Conservation (phyloP, 1,140 invertebrate species). For the Zaprionus ornatus region DNA sequence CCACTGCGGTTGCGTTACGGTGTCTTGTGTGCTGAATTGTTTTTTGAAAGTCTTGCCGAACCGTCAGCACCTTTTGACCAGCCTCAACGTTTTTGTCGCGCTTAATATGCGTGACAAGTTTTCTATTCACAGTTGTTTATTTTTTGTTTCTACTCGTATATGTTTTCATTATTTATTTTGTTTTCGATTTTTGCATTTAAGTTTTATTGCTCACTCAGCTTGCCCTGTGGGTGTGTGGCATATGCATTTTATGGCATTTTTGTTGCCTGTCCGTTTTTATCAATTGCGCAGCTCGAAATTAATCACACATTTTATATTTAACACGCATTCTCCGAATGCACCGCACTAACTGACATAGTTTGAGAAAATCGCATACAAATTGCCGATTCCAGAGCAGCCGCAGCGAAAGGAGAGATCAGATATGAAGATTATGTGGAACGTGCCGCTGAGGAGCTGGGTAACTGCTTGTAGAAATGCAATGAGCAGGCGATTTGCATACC, state of each 20-base stretch:
- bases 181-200: constrained; percentile 39
- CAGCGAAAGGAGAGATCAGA: constrained; percentile 48
- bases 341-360: constrained; percentile 61
- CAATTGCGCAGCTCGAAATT: constrained; percentile 53
- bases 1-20: constrained; percentile 33
- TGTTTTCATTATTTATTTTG: constrained; percentile 42
- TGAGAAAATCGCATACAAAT: constrained; percentile 63
- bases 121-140: constrained; percentile 48
- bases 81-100: constrained; percentile 40
- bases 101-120: constrained; percentile 62
- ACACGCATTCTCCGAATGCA: constrained; percentile 59
- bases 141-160: constrained; percentile 24
- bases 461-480: constrained; percentile 7
- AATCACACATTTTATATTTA: constrained; percentile 56
- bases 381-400: constrained; percentile 46
- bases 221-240: constrained; percentile 47
- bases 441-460: background rate
- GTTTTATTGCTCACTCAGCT: constrained; percentile 30
- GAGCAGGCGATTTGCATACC: background rate
- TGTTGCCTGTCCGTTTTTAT: background rate
- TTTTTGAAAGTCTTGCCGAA: constrained; percentile 54
- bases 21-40: constrained; percentile 34
- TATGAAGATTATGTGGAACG: constrained; percentile 13
- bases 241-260: constrained; percentile 64
- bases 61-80: constrained; percentile 71